Conservation (phyloP, 2,113 vertebrate genomes). For the Takifugu flavidus region DNA sequence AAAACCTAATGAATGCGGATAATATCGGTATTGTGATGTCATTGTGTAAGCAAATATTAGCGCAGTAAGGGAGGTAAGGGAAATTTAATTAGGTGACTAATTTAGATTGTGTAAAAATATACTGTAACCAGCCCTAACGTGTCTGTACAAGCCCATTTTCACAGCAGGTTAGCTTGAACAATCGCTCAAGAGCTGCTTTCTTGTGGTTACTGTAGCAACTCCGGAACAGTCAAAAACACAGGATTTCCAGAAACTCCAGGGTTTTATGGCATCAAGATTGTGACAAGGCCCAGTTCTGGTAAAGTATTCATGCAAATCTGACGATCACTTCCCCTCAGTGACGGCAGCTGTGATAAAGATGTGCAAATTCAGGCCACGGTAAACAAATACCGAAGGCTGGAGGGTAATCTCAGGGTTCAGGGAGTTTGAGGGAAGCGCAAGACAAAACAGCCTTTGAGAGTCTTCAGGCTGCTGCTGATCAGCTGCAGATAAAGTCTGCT, state of each 20-base stretch:
- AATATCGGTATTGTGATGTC: no score
- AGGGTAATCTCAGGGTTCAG: conserved; percentile 66
- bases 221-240: no score
- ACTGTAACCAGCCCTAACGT: no score
- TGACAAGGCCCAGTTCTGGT: conserved; percentile 25
- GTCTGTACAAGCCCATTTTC: no score
- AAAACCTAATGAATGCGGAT: not conserved
- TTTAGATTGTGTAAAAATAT: no score
- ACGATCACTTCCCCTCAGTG: conserved; percentile 55
- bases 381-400: conserved; percentile 74
- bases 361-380: conserved; percentile 67
- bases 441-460: conserved; percentile 82
- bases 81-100: no score
- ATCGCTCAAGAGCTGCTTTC: no score
- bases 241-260: no score
- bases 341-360: conserved; percentile 61
- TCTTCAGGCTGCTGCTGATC: conserved; percentile 69
- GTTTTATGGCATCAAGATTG: not conserved
- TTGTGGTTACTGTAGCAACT: no score
- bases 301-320: conserved; percentile 13
- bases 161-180: no score
- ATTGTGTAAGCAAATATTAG: no score
- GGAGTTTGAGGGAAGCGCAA: conserved; percentile 69
- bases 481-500: conserved; percentile 65
- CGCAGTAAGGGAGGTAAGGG: no score